These are phyloP conservation scores for Acronicta alni DNA, from an alignment of 2,888 invertebrate species.

Conservation along the genomic window DNA sequence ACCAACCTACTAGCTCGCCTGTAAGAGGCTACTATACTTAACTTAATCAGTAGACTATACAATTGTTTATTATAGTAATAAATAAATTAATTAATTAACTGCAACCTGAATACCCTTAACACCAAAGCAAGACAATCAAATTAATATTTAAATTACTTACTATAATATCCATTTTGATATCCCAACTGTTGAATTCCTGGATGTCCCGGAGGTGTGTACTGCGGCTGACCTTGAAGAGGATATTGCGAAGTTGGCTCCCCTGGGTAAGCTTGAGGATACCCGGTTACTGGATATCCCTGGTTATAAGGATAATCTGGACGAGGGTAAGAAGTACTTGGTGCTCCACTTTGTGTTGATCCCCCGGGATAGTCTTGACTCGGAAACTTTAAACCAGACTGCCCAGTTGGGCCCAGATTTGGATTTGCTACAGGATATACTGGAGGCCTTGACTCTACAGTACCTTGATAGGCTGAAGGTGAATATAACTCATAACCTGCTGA, in stretches of 20 bases:
- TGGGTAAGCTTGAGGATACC: slow-evolving; percentile 13
- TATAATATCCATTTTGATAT: slow-evolving; percentile 21
- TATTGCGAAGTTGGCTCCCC: slow-evolving; percentile 11
- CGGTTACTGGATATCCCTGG: slow-evolving; percentile 21
- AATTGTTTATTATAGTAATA: too few species aligned
- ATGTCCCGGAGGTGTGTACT: slow-evolving; percentile 21
- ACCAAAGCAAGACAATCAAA: background rate
- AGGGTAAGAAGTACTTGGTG: background rate
- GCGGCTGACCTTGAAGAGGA: slow-evolving; percentile 17
- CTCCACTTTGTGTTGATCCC: slow-evolving; percentile 6
- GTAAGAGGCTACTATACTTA: too few species aligned
- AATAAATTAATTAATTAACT: too few species aligned
- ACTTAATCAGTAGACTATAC: too few species aligned
- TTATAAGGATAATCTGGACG: slow-evolving; percentile 15
- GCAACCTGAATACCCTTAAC: too few species aligned
- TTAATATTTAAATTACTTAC: slow-evolving; percentile 16
- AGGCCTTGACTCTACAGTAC: slow-evolving; percentile 13
- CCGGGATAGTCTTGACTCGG: slow-evolving; percentile 9
- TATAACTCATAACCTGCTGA: slow-evolving; percentile 18
- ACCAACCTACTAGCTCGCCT: too few species aligned
- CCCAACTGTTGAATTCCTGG: slow-evolving; percentile 35
- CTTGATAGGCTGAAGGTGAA: slow-evolving; percentile 13
- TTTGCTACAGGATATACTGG: slow-evolving; percentile 3
- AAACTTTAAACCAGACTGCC: slow-evolving; percentile 15
- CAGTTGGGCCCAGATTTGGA: slow-evolving; percentile 4